Evolutionary conservation across 2,113 vertebrate genomes (phyloP), one percentile per base, ranked within the genome.

Genomic region (Dasyprocta punctata): DNA sequence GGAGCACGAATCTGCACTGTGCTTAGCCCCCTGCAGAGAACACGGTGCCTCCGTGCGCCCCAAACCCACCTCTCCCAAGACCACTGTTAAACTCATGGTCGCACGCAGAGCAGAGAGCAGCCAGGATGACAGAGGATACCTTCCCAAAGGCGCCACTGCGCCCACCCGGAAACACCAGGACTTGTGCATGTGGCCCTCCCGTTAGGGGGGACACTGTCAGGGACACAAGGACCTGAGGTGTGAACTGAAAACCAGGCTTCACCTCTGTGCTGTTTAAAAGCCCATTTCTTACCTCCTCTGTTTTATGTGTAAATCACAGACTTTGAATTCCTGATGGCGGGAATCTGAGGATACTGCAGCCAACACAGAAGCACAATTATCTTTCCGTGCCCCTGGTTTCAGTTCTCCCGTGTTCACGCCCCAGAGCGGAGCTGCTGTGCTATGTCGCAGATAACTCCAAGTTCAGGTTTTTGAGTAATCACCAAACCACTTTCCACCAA

Each of bases 231-330:
- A 73, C 61, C 28, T 85, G 54, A 2, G 16, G 36, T 54, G 22
- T 44, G 83, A 60, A 65, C 58, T 65, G 71, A 52, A 88, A 96
- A 84, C 84, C 58, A 93, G 61, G 14, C 10, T 58, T 88, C 30
- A 16, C 19, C 61, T 92, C 30, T 88, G 69, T 54, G 36, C 67
- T 30, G 22, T 78, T 83, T 87, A 54, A 44, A 80, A 89, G 26
- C 13, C 47, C 3, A 11, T 56, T 69, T 95, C 19, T 44, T 41
- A 12, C 11, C n/a, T 61, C 12, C 36, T 71, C 26, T 58, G 16
- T 56, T 87, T 71, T 95, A 44, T 52, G 33, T 41, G 28, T 52
- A 78, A 49, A 1, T 83, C 54, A 10, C 33, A 4, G 41, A 65
- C 14, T 84, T 16, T 26, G 36, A 17, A 38, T 20, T 61, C 12